A percentile compares a stretch with the other conserved stretches of the same genome.
phyloP scores from a whole-genome alignment of 2,888 invertebrate genomes.

The Ophraella communa region DNA sequence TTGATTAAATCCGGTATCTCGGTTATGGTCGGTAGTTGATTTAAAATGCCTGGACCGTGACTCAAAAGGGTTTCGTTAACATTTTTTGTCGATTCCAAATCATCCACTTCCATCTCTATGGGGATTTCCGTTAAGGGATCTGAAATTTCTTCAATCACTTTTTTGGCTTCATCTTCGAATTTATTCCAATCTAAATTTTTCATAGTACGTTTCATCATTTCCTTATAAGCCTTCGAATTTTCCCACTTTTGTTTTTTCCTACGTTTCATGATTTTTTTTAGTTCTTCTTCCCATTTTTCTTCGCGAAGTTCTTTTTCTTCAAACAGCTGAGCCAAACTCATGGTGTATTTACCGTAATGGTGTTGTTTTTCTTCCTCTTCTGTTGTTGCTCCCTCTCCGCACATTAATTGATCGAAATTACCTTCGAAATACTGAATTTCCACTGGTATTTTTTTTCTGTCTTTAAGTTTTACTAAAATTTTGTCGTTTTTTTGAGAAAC shows the following conservation, averaged over 20 bases:
- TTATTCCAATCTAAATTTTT: conserved; percentile 71
- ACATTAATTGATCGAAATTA: conserved; percentile 65
- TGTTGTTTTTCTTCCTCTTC: conserved; percentile 63
- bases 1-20: conserved; percentile 70
- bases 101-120: conserved; percentile 63
- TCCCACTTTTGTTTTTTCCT: conserved; percentile 56
- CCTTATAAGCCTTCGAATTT: conserved; percentile 63
- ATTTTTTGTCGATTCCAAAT: conserved; percentile 67
- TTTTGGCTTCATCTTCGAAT: conserved; percentile 66
- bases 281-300: conserved; percentile 67
- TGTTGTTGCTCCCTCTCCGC: conserved; percentile 74
- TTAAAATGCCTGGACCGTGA: conserved; percentile 62
- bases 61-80: conserved; percentile 67
- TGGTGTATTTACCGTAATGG: conserved; percentile 66
- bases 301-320: conserved; percentile 77
- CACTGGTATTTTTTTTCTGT: conserved; percentile 77
- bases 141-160: conserved; percentile 60
- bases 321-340: conserved; percentile 74
- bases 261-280: conserved; percentile 53
- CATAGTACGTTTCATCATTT: conserved; percentile 69
- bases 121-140: conserved; percentile 50
- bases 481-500: conserved; percentile 78
- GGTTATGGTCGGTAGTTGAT: conserved; percentile 68
- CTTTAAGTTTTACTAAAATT: conserved; percentile 74
- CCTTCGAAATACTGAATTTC: conserved; percentile 51